These are phyloP conservation scores for Pica pica DNA, from an alignment of 2,113 vertebrate species.

Conservation along the genomic window DNA sequence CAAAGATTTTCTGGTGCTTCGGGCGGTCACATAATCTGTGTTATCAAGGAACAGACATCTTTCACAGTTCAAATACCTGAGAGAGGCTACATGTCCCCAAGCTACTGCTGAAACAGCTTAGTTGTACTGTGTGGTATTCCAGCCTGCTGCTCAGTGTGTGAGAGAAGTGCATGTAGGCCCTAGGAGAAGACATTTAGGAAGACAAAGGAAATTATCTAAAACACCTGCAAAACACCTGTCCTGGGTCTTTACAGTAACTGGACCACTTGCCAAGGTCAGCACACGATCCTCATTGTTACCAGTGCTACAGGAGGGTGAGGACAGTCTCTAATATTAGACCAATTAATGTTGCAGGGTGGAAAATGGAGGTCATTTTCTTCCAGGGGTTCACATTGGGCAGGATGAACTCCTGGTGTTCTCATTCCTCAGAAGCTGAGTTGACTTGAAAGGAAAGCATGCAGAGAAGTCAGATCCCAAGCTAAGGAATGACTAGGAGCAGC, in stretches of 20 bases:
- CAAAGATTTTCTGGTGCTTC: slow-evolving; percentile 22
- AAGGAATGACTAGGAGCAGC: neutral
- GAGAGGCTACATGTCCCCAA: neutral
- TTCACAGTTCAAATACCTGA: neutral
- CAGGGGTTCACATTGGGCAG: neutral
- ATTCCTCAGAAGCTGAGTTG: neutral
- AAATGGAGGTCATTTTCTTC: neutral
- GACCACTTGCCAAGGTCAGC: neutral
- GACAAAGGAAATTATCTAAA: neutral
- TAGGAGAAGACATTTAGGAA: neutral
- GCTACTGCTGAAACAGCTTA: neutral
- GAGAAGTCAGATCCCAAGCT: neutral
- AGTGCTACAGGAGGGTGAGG: neutral
- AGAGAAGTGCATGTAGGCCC: neutral
- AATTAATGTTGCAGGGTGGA: neutral
- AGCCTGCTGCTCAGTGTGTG: neutral
- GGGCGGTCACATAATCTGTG: neutral
- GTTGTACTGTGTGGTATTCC: neutral
- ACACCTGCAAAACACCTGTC: neutral
- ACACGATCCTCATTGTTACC: neutral
- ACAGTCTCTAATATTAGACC: neutral
- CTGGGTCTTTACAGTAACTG: neutral
- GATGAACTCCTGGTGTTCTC: neutral
- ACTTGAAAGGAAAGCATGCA: neutral
- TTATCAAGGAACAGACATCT: neutral